Base-by-base conservation (phyloP, 1,140 invertebrate genomes). In the Triops cancriformis region DNA sequence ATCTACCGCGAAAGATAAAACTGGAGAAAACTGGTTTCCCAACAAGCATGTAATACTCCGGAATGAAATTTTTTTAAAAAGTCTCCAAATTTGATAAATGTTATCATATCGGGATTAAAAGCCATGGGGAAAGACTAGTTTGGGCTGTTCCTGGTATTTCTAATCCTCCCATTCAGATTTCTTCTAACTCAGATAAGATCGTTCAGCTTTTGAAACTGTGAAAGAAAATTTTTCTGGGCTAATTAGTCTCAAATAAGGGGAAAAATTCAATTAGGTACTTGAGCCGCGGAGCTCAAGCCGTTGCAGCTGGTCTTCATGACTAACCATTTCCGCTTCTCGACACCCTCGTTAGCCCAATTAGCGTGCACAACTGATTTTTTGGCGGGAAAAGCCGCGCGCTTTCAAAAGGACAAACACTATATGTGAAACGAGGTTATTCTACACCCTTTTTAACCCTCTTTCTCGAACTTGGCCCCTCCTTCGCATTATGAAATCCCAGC, bases 301-400 rank as follows among this genome's bases (percentile, higher is more conserved):
- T 64, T 64, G 51, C 51, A 64, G 51, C 51, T 64, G 51, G 51
- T 64, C 51, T 64, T 64, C 51, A 64, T 64, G 51, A 64, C 51
- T 64, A 64, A 64, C 51, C 51, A 64, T 64, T 64, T 64, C 51
- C 51, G 51, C 51, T 64, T 2, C 51, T 64, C 51, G 51, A 64
- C 51, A 64, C 51, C 51, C 51, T 64, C 51, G 51, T 64, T 64
- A 64, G 51, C 51, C 51, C 51, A 64, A 64, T 64, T 64, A 64
- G 51, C 14, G 51, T 64, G 51, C 51, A 64, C 51, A 64, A 64
- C 51, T 64, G 14, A 64, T 64, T 64, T 64, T 64, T 64, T 64
- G 51, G 51, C 51, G 51, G 51, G 51, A 64, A 64, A 23, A 64
- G 51, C 51, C 51, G 51, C 18, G 5, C 51, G 23, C n/a, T 64